Conservation (phyloP, 2,113 vertebrate genomes). For the Sitta europaea region DNA sequence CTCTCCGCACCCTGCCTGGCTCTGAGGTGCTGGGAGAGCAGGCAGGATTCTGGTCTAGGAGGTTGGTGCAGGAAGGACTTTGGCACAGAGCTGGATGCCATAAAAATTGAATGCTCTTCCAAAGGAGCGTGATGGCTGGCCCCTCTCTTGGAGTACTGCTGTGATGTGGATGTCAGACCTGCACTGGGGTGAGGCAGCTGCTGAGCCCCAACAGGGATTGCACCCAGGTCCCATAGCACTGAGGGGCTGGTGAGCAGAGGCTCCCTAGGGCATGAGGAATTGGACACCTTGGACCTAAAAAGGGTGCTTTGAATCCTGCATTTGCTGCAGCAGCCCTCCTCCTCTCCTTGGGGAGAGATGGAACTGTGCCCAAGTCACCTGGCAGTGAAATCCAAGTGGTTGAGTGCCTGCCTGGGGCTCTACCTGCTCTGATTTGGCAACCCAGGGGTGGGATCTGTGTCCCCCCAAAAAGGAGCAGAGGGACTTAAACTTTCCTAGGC, state of each 20-base stretch:
- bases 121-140: accelerated
- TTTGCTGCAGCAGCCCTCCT: background rate
- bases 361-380: background rate
- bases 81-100: accelerated
- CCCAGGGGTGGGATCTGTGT: accelerated
- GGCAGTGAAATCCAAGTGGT: background rate
- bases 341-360: background rate
- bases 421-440: background rate
- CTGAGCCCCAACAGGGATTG: background rate
- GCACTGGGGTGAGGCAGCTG: background rate
- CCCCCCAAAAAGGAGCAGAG: background rate
- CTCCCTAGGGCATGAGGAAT: background rate
- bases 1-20: background rate
- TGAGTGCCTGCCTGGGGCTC: background rate
- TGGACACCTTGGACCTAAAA: background rate
- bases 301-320: background rate
- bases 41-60: background rate
- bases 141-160: background rate
- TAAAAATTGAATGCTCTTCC: background rate
- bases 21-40: background rate
- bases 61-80: background rate
- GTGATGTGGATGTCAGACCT: background rate
- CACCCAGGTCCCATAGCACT: background rate
- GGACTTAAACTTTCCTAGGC: background rate
- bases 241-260: background rate